A percentile compares a stretch with the other conserved stretches of the same genome.
These are phyloP conservation scores for Mus pahari DNA, from an alignment of 2,113 vertebrate species.

Conservation along the genomic window DNA sequence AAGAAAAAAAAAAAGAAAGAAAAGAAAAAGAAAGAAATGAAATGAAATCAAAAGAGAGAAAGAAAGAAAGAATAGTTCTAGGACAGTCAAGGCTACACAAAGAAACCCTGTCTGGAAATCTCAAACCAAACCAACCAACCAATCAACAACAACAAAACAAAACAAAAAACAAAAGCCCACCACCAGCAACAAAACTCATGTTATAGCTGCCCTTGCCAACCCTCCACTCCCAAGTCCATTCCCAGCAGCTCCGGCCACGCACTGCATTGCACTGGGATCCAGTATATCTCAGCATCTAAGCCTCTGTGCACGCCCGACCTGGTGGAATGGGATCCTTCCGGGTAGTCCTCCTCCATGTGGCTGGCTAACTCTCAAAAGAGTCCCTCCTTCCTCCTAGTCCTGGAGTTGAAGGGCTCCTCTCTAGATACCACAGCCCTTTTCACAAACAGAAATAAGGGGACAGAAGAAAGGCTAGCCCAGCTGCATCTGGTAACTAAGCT, in stretches of 20 bases:
- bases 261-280: background rate
- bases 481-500: background rate
- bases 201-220: background rate
- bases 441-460: background rate
- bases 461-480: background rate
- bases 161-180: background rate
- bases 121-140: background rate
- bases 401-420: background rate
- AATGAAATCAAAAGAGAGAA: too few species aligned
- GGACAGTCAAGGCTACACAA: too few species aligned
- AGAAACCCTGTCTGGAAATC: background rate
- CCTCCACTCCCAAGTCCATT: background rate
- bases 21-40: too few species aligned
- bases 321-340: background rate
- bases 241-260: background rate
- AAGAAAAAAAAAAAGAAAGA: too few species aligned
- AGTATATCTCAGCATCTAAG: background rate
- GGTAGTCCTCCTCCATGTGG: background rate
- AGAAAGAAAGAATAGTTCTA: too few species aligned
- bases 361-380: background rate
- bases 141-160: background rate
- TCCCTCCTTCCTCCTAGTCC: background rate
- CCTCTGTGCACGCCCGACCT: background rate
- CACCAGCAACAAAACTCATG: background rate
- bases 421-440: background rate